Base-by-base conservation (phyloP, 2,797 vertebrate species). In the Hipposideros larvatus region DNA sequence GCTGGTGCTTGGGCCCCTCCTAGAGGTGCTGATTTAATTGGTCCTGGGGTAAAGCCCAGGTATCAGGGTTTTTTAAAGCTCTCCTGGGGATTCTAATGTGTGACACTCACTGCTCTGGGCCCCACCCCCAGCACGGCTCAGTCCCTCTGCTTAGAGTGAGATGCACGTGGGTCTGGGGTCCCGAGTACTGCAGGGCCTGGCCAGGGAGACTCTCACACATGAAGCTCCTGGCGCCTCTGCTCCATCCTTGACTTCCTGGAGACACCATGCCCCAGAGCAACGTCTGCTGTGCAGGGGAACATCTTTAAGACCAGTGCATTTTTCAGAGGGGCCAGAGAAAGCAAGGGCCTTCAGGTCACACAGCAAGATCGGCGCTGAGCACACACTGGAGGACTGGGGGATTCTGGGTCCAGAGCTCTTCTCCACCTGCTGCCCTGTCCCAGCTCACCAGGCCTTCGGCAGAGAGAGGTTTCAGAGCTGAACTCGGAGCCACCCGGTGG, bases 301-400 rank as follows among this genome's bases (percentile, higher is more conserved):
- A 66, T n/a, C 34, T 88, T 4, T 8, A 18, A 24, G 75, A 73
- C 21, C 68, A 28, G 0, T 2, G 41, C 37, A 4, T 41, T 48
- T 31, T 79, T 79, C 68, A 24, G 59, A 66, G 86, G 41, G 46
- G 48, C 22, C 18, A 1, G 41, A 75, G 31, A 61, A 10, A 28
- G 3, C 26, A 31, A 24, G n/a, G 7, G 53, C 10, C 53, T 2
- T 4, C 11, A 28, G 68, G 22, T 26, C 46, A 7, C 77, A 11
- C 6, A 8, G 73, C 5, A 15, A 51, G 65, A 31, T 65, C 6
- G 1, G 6, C 24, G 34, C 59, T 7, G 24, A 37, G 53, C 28
- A 3, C 1, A 0, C 9, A 1, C 28, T 0, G 11, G 31, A 46
- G 19, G 26, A 11, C 43, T 1, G 3, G 21, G 24, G 53, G 57